phyloP scores from a whole-genome alignment of 2,888 invertebrate genomes.

The Euplagia quadripunctaria region DNA sequence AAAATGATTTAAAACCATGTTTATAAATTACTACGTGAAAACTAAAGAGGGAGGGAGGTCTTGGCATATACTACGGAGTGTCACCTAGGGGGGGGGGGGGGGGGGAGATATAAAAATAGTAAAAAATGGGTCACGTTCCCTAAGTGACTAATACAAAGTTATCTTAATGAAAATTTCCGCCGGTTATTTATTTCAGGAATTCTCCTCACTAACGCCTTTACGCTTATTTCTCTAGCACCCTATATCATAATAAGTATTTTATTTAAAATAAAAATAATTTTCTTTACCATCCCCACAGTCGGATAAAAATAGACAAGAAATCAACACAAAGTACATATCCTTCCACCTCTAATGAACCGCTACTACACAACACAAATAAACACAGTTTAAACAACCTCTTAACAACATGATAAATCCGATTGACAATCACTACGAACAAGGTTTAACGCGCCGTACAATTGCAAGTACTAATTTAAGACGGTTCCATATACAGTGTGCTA shows the following conservation, averaged over 20 bases:
- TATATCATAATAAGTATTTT: not conserved
- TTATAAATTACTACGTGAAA: no score
- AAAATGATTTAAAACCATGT: no score
- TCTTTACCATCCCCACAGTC: not conserved
- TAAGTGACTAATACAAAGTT: not conserved
- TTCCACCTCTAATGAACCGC: conserved; percentile 52
- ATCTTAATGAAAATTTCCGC: not conserved
- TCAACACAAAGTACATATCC: conserved; percentile 16
- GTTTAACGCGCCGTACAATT: conserved; percentile 79
- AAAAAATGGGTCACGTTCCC: no score
- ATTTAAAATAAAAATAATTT: not conserved
- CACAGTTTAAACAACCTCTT: conserved; percentile 44
- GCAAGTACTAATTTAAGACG: conserved; percentile 84
- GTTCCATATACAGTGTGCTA: conserved; percentile 85
- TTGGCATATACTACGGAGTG: no score
- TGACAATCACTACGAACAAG: conserved; percentile 62
- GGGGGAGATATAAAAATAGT: no score
- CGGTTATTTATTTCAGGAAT: not conserved
- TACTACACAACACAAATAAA: conserved; percentile 47
- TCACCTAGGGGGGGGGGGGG: no score
- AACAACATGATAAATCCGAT: conserved; percentile 58
- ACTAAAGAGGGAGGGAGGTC: no score
- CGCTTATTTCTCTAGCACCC: not conserved
- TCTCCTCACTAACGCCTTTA: not conserved
- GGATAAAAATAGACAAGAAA: not conserved